Evolutionary conservation across 1,140 invertebrate genomes (phyloP), one percentile per base, ranked within the genome.

Genomic region (Trissolcus basalis): DNA sequence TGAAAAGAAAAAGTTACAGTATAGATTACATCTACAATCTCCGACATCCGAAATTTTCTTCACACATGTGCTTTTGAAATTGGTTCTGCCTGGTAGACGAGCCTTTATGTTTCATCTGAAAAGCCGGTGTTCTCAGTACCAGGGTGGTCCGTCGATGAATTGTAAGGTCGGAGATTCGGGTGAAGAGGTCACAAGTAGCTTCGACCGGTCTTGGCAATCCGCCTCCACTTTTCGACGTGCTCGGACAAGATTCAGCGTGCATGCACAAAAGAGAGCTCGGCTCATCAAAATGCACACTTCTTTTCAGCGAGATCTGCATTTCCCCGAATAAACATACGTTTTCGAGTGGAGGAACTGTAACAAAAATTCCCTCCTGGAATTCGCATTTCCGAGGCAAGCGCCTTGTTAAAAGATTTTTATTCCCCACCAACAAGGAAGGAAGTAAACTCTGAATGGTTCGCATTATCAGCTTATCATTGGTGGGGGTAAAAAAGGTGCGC

Each of bases 171-270:
- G 39, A 45, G 54, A 64, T 64, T 75, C 41, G 54, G 58, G 58
- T 63, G 63, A 73, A 55, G 58, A 63, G 71, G 63, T 74, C 58
- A 58, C 41, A 33, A 55, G 58, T 49, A 47, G 51, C 47, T 68
- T 53, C 63, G 55, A 50, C 45, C 58, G 53, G 51, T 0, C 50
- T 50, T 60, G 8, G 60, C 43, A 35, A 19, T 60, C 50, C 43
- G 6, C 41, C 48, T 53, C 54, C 59, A 41, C 27, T 16, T 61
- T 51, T 19, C 54, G 50, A 33, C 58, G 60, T 59, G n/a, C n/a
- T n/a, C n/a, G n/a, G n/a, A n/a, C n/a, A n/a, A n/a, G n/a, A n/a
- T 48, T 73, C 48, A 50, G 56, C 54, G 39, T 69, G 60, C 41
- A 48, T 50, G 49, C 13, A 39, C 56, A 63, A 71, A 61, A 50